Evolutionary conservation across 2,797 vertebrate species (phyloP), one percentile per base, ranked within the genome.

Genomic region (Pyrocephalus nanus): DNA sequence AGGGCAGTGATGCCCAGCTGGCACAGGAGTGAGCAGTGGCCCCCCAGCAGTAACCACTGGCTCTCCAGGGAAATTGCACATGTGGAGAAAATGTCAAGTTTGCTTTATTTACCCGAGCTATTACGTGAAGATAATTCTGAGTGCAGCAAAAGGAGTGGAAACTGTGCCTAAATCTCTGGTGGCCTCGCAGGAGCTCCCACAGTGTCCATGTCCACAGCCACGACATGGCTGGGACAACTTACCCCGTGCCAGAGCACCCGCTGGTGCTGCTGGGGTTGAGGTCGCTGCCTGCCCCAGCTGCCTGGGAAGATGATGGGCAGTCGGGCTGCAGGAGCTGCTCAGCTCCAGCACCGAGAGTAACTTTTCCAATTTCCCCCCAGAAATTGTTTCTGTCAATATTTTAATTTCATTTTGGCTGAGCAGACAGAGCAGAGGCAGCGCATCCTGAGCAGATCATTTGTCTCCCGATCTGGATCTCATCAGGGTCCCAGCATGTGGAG

Each of bases 371-470:
- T 92, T 83, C 61, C 69, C 71, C 48, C 61, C 78, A 73, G 83
- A 95, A 95, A 88, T 88, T 80, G 90, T 67, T 94, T 86, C 92
- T 90, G 90, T 93, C 92, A 88, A 65, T 84, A 74, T 94, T 96
- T 92, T 92, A 93, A 92, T 90, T 93, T 77, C 69, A 17, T 80
- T 91, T 80, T 43, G 75, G 92, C 82, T 80, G 88, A 67, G 72
- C 64, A 69, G 78, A 90, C 5, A 9, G 71, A 72, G 82, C 1
- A 2, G 71, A 70, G 65, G 70, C 83, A 64, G 9, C 0, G 0
- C 79, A 53, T 83, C 86, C 79, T 20, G n/a, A 65, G 73, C 53
- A 84, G 73, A n/a, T 93, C 15, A 2, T 90, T 80, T 83, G 73
- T 93, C 76, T 86, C 80, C 54, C 0, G 3, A 38, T 83, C 72